These are phyloP conservation scores for Limnothrissa miodon DNA, from an alignment of 2,113 vertebrate genomes.

Conservation along the genomic window DNA sequence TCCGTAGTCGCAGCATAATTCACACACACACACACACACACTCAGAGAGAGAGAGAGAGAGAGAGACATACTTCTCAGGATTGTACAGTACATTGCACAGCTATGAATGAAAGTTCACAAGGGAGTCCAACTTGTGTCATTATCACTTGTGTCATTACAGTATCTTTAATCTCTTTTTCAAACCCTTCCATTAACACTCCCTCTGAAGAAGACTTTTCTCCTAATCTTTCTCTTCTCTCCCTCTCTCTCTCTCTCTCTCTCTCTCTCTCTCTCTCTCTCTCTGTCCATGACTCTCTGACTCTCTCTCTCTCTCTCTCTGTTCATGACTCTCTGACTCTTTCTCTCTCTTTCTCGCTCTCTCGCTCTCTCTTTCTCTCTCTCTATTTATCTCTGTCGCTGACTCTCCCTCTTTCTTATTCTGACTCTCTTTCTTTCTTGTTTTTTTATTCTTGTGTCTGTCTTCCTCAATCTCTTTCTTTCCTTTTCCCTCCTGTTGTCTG, in stretches of 20 bases:
- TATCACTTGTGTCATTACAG: not conserved
- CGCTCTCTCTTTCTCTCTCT: not conserved
- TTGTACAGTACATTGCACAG: not conserved
- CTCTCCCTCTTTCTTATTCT: not conserved
- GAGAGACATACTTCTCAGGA: not conserved
- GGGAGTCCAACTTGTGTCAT: not conserved
- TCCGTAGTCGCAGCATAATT: not conserved
- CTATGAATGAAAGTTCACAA: not conserved
- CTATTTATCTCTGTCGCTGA: not conserved
- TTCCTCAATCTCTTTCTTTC: not conserved
- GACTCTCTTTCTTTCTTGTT: not conserved
- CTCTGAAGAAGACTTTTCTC: not conserved
- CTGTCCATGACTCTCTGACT: not conserved
- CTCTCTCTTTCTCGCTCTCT: not conserved
- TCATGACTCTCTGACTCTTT: not conserved
- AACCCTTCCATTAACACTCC: not conserved
- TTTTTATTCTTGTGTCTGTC: no score
- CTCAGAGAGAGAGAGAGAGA: not conserved
- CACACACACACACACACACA: constrained; percentile 17
- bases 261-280: not conserved
- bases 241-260: not conserved
- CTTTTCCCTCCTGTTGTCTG: not conserved
- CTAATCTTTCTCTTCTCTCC: not conserved
- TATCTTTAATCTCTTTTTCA: not conserved
- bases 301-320: not conserved